Conservation (phyloP, 2,797 vertebrate genomes). For the Oryzias sinensis region DNA sequence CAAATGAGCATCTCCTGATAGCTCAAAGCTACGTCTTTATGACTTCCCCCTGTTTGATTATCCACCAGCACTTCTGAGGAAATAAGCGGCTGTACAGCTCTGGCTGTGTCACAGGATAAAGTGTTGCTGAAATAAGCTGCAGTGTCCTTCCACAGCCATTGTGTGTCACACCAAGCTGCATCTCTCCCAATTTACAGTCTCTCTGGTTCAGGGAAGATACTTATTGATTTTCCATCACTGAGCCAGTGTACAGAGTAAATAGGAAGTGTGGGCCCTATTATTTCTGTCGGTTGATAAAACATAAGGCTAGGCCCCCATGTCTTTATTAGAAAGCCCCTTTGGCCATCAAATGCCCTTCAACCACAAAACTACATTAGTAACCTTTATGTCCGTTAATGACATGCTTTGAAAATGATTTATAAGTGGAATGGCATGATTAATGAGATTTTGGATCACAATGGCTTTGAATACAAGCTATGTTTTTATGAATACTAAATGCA, state of each 20-base stretch:
- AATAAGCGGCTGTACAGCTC: constrained; percentile 38
- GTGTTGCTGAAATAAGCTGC: constrained; percentile 43
- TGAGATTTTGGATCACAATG: constrained; percentile 54
- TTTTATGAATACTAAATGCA: constrained; percentile 47
- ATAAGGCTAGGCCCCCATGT: constrained; percentile 41
- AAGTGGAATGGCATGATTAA: constrained; percentile 45
- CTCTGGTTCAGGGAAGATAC: constrained; percentile 63
- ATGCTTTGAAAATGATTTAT: constrained; percentile 25
- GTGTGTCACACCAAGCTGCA: constrained; percentile 52
- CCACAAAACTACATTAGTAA: constrained; percentile 24
- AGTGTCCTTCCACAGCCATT: constrained; percentile 47
- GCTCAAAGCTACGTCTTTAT: constrained; percentile 32
- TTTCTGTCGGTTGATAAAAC: constrained; percentile 59
- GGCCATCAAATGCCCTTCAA: constrained; percentile 15
- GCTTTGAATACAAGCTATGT: constrained; percentile 40
- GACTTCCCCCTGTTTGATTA: constrained; percentile 47
- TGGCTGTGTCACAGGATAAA: constrained; percentile 38
- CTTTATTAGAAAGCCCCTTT: constrained; percentile 49
- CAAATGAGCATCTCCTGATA: constrained; percentile 27
- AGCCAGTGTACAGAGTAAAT: constrained; percentile 67
- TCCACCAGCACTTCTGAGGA: constrained; percentile 36
- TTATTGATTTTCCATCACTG: constrained; percentile 75
- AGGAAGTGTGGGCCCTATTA: constrained; percentile 69
- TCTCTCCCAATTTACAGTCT: constrained; percentile 61
- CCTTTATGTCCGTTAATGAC: constrained; percentile 42